Evolutionary conservation across 2,113 vertebrate genomes (phyloP).

Genomic region (Crypturellus undulatus): DNA sequence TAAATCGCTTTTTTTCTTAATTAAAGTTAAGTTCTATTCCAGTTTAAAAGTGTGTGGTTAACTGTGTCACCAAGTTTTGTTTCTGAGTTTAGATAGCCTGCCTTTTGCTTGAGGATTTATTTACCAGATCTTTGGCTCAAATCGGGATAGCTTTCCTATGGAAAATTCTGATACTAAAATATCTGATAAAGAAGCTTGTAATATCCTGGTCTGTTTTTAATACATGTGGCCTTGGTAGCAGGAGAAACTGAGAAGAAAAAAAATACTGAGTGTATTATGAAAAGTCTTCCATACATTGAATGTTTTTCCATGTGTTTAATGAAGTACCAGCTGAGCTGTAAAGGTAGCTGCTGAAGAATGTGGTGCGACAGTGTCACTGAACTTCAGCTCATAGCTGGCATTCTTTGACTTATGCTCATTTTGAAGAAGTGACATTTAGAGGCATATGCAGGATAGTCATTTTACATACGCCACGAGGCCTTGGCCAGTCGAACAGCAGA

Average conservation of each 20-base stretch:
- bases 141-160: not conserved
- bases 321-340: not conserved
- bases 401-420: not conserved
- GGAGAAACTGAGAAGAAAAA: not conserved
- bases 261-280: not conserved
- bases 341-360: not conserved
- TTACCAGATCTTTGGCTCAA: not conserved
- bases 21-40: not conserved
- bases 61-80: not conserved
- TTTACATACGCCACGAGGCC: not conserved
- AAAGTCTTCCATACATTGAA: not conserved
- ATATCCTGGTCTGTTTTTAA: not conserved
- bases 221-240: not conserved
- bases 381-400: not conserved
- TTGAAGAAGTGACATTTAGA: not conserved
- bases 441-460: not conserved
- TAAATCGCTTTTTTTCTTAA: not conserved
- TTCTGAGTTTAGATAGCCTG: not conserved
- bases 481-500: not conserved
- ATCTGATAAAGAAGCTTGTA: not conserved
- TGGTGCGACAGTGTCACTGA: not conserved
- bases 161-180: not conserved
- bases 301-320: not conserved
- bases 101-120: not conserved
- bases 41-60: not conserved